A percentile compares a stretch with the other conserved stretches of the same genome.
Conservation (phyloP, 2,113 vertebrate genomes). For the Crotalus tigris region DNA sequence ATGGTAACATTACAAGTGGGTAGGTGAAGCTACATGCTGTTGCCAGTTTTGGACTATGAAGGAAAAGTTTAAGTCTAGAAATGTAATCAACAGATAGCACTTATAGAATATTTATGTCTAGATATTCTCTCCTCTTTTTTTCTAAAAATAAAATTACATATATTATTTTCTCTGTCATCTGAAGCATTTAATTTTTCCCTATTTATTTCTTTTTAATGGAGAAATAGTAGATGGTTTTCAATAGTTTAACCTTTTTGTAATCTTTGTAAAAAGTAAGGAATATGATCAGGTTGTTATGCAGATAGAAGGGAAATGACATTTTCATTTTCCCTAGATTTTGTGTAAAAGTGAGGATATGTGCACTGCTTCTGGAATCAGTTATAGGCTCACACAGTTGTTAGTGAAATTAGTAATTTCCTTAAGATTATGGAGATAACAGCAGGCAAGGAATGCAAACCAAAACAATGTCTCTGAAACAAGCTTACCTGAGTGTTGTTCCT, state of each 20-base stretch:
- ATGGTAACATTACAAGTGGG: background rate
- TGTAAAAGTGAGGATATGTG: background rate
- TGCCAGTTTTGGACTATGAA: background rate
- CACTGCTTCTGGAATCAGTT: background rate
- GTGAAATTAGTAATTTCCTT: background rate
- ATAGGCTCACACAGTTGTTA: background rate
- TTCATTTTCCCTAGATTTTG: background rate
- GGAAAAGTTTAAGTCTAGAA: background rate
- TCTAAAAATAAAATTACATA: background rate
- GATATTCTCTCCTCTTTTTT: background rate
- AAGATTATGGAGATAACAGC: background rate
- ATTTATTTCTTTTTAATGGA: background rate
- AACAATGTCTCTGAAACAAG: background rate
- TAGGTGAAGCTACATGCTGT: conserved; percentile 1
- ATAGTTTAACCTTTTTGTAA: background rate
- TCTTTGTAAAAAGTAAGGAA: background rate
- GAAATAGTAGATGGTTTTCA: background rate
- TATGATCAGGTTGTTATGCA: background rate
- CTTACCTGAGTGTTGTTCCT: background rate
- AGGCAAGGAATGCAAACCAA: background rate
- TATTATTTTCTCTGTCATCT: background rate
- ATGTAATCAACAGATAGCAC: background rate
- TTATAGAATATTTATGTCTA: conserved; percentile 5
- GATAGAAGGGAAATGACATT: background rate
- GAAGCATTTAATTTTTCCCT: background rate